Evolutionary conservation across 2,888 invertebrate species (phyloP), one percentile per base, ranked within the genome.

Genomic region (Pyrgus malvae): DNA sequence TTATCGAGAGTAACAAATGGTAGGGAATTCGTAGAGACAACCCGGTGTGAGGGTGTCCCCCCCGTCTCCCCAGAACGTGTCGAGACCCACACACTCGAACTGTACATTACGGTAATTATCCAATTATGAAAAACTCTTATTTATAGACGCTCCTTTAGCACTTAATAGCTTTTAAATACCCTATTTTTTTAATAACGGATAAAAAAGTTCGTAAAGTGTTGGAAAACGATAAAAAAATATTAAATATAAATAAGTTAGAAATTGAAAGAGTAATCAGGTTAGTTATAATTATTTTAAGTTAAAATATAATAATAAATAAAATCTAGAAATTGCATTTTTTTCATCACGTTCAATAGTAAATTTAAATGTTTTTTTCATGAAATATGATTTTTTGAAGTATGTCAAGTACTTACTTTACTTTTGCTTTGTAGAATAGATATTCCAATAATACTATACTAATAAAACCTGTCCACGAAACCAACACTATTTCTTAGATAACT

Each of bases 21-120:
- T 64, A 63, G 40, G 1, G 37, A 17, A 35, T 44, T 69, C 72
- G 68, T 73, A 74, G 74, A 76, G 76, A 71, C 73, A 71, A 62
- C 41, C 55, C 60, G 65, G 71, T 64, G 63, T 66, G 73, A 63
- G 69, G 58, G 37, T 17, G 31, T 9, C 25, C 46, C 12, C 25
- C 46, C 55, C 21, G 5, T 35, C 45, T 19, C 65, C 78, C 45
- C 31, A 31, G 80, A 81, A 83, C 79, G 83, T 80, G 78, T 78
- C 75, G 76, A 76, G 74, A 80, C 79, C 73, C 77, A 80, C 83
- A 80, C 84, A 72, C 72, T 70, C 74, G 64, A 74, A 72, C 65
- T 74, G 78, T 81, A 84, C 86, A 87, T 89, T 87, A 87, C 79
- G 76, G 78, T 88, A 88, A 89, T 87, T 85, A 88, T 83, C 79